Evolutionary conservation across 2,797 vertebrate species (phyloP).

Genomic region (Enteromius thamalakanensis): DNA sequence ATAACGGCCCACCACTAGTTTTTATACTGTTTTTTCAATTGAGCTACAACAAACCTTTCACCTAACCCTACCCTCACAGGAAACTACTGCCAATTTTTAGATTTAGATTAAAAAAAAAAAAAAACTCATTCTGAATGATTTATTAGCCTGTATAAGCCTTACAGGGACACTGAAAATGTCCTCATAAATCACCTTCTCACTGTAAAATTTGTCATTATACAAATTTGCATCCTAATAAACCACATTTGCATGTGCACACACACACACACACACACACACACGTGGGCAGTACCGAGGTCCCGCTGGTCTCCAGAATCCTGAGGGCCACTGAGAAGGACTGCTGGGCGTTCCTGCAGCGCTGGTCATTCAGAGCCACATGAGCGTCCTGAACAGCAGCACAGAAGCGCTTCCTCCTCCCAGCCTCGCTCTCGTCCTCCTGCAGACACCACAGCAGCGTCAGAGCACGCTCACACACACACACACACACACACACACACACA

Average conservation of each 20-base stretch:
- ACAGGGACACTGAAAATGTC: too few species aligned
- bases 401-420: slow-evolving; percentile 55
- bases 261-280: too few species aligned
- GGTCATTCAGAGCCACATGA: slow-evolving; percentile 75
- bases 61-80: too few species aligned
- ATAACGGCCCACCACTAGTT: too few species aligned
- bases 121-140: background rate
- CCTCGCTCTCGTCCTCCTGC: slow-evolving; percentile 13
- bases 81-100: too few species aligned
- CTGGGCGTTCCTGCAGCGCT: slow-evolving; percentile 82
- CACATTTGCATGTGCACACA: too few species aligned
- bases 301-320: slow-evolving; percentile 67
- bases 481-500: too few species aligned
- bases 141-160: background rate
- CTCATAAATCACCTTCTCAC: too few species aligned
- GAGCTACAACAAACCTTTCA: too few species aligned
- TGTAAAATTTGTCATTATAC: background rate
- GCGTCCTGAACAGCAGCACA: slow-evolving; percentile 76
- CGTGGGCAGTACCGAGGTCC: slow-evolving; percentile 73
- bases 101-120: too few species aligned
- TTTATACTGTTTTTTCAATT: too few species aligned
- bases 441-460: background rate
- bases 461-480: slow-evolving; percentile 3
- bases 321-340: slow-evolving; percentile 82
- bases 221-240: background rate